phyloP scores from a whole-genome alignment of 1,140 invertebrate species.

The Cryptotermes secundus region DNA sequence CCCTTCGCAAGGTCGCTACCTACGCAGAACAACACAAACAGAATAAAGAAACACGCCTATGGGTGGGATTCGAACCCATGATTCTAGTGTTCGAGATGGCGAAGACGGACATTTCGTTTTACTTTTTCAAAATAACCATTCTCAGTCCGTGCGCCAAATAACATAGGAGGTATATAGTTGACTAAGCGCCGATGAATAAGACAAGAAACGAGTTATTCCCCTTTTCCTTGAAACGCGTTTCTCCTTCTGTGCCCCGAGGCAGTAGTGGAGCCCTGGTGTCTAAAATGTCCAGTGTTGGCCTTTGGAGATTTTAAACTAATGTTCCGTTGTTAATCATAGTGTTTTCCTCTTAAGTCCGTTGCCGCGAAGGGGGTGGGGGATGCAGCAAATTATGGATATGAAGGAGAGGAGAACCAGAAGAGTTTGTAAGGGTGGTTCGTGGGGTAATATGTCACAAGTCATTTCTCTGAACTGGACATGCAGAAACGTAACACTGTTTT shows the following conservation, averaged over 20 bases:
- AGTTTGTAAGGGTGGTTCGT: not conserved
- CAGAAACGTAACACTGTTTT: not conserved
- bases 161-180: no score
- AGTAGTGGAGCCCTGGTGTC: not conserved
- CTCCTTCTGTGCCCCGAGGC: not conserved
- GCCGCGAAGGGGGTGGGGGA: not conserved
- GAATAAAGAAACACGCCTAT: no score
- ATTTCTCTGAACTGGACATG: not conserved
- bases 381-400: slow-evolving; percentile 6
- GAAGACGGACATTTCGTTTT: no score
- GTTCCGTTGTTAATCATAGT: slow-evolving; percentile 19
- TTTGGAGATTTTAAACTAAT: slow-evolving; percentile 20
- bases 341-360: slow-evolving; percentile 10
- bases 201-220: not conserved
- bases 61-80: no score
- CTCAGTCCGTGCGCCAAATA: no score
- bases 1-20: no score
- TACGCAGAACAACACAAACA: no score
- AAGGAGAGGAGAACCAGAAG: not conserved
- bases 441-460: slow-evolving; percentile 18
- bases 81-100: no score
- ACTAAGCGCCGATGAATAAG: no score
- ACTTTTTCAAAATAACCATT: no score
- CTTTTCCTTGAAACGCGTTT: not conserved
- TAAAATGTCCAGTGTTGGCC: slow-evolving; percentile 13